Conservation (phyloP, 1,140 invertebrate species). For the Pseudobourletiella spinata region DNA sequence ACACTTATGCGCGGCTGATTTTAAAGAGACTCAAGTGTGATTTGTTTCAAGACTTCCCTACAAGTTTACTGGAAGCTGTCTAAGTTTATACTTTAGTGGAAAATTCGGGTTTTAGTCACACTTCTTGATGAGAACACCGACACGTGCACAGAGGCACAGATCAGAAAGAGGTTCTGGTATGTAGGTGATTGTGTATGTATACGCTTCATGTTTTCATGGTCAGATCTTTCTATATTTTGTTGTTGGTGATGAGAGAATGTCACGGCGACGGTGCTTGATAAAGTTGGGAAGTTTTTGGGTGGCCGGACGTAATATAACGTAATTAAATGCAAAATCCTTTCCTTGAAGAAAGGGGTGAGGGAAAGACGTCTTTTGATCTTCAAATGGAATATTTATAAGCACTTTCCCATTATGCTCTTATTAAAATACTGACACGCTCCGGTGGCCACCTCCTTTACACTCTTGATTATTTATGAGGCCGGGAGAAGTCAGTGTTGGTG, state of each 20-base stretch:
- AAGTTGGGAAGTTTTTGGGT: constrained; percentile 2
- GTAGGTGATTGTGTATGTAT: background rate
- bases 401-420: constrained; percentile 20
- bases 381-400: constrained; percentile 14
- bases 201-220: no score
- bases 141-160: no score
- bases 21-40: no score
- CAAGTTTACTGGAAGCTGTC: no score
- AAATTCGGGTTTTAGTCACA: no score
- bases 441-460: constrained; percentile 1
- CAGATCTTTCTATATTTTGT: no score
- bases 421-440: constrained; percentile 18
- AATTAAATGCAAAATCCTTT: background rate
- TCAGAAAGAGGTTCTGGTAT: no score
- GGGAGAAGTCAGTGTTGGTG: constrained; percentile 3
- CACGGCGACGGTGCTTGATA: background rate
- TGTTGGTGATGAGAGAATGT: no score
- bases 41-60: no score
- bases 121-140: no score
- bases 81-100: no score
- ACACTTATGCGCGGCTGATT: no score
- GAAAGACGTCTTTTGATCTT: constrained; percentile 15
- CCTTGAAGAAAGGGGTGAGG: background rate
- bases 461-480: background rate
- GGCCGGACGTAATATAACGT: background rate